phyloP scores from a whole-genome alignment of 2,113 vertebrate genomes.

The Podiceps cristatus region DNA sequence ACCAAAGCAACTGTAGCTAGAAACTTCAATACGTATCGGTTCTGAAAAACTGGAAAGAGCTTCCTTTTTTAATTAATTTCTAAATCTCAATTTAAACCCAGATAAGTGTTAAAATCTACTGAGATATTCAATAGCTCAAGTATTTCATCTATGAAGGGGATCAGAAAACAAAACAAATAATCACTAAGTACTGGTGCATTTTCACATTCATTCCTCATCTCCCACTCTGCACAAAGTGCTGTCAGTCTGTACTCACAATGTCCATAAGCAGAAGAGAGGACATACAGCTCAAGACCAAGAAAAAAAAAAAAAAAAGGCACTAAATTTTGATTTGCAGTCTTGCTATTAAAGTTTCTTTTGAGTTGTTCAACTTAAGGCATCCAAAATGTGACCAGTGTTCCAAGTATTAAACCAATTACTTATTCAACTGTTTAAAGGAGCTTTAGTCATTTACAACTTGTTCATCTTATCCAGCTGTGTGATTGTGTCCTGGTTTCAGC shows the following conservation, averaged over 20 bases:
- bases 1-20: neutral
- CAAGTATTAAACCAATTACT: neutral
- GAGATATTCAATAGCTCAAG: neutral
- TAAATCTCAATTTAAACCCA: neutral
- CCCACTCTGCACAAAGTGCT: neutral
- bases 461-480: neutral
- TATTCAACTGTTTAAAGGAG: neutral
- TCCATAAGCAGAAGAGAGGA: neutral
- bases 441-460: neutral
- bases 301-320: neutral
- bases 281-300: neutral
- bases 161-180: neutral
- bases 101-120: neutral
- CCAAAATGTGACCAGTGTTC: too few species aligned
- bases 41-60: neutral
- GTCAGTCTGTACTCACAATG: neutral
- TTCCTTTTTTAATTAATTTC: neutral
- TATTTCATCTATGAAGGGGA: neutral
- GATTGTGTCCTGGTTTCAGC: too few species aligned
- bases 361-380: neutral
- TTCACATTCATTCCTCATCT: neutral
- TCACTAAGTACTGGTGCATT: neutral
- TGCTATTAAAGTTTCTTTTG: neutral
- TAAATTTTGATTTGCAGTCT: neutral
- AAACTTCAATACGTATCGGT: neutral